Conservation (phyloP, 2,797 vertebrate genomes). For the Borostomias antarcticus region DNA sequence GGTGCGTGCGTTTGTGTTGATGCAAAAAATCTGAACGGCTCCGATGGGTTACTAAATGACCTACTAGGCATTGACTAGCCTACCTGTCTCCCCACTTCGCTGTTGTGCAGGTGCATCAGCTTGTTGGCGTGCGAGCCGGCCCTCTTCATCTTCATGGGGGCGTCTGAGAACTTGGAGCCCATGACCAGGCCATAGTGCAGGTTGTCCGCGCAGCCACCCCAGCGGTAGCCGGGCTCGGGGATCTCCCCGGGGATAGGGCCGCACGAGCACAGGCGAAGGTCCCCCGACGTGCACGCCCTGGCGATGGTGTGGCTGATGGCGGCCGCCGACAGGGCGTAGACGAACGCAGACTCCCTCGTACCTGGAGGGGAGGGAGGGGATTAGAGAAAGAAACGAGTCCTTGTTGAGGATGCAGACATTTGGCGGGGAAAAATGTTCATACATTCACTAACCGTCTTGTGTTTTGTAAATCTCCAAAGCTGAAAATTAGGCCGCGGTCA, state of each 20-base stretch:
- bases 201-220: slow-evolving; percentile 99
- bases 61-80: slow-evolving; percentile 25
- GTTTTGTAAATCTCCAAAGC: background rate
- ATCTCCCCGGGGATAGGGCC: slow-evolving; percentile 92
- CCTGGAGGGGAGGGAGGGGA: slow-evolving; percentile 69
- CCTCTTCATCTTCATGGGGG: slow-evolving; percentile 98
- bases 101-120: slow-evolving; percentile 99
- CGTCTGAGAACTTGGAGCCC: slow-evolving; percentile 98
- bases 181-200: slow-evolving; percentile 95
- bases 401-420: slow-evolving; percentile 3
- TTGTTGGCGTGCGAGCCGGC: slow-evolving; percentile 95
- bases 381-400: slow-evolving; percentile 9
- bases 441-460: background rate
- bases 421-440: background rate
- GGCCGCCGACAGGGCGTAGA: slow-evolving; percentile 94
- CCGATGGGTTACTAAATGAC: too few species aligned
- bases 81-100: slow-evolving; percentile 98
- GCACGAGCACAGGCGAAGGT: slow-evolving; percentile 92
- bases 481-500: too few species aligned
- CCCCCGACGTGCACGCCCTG: slow-evolving; percentile 92
- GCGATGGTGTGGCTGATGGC: slow-evolving; percentile 97
- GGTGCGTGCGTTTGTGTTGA: background rate
- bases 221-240: slow-evolving; percentile 95
- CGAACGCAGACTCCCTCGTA: slow-evolving; percentile 94
- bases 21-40: too few species aligned